These are phyloP conservation scores for Brachyistius frenatus DNA, from an alignment of 2,113 vertebrate species.

Conservation along the genomic window DNA sequence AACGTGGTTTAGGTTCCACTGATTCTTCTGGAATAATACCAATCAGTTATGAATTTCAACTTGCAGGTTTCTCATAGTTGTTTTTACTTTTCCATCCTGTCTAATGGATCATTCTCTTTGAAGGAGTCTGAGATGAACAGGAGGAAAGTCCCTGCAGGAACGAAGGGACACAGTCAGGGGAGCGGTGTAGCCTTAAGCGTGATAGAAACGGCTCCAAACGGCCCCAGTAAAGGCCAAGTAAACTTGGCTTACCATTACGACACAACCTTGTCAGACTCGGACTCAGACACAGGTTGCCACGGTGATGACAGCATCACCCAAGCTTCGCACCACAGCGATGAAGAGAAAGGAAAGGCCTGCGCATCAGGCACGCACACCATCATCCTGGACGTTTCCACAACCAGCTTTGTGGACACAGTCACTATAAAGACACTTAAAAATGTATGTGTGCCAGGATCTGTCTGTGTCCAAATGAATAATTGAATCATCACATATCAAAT, in stretches of 20 bases:
- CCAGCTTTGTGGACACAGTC: conserved; percentile 91
- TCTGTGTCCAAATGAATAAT: not conserved
- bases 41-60: not conserved
- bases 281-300: conserved; percentile 36
- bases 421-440: conserved; percentile 90
- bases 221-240: conserved; percentile 47
- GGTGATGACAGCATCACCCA: conserved; percentile 23
- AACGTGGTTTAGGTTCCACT: not conserved
- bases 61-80: not conserved
- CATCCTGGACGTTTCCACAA: conserved; percentile 88
- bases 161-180: conserved; percentile 7
- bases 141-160: conserved; percentile 9
- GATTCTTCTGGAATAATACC: not conserved
- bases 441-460: conserved; percentile 70
- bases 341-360: not conserved
- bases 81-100: not conserved
- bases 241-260: conserved; percentile 72
- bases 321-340: not conserved
- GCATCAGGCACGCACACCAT: conserved; percentile 77
- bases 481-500: not conserved
- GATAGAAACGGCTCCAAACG: conserved; percentile 33
- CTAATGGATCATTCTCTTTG: not conserved
- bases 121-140: conserved; percentile 21
- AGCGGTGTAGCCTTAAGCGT: conserved; percentile 48
- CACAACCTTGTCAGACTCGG: conserved; percentile 36